Percentiles rank a stretch among this genome's conserved stretches.
Evolutionary conservation across 2,888 invertebrate genomes (phyloP).

Genomic region (Nipponacmea schrenckii): DNA sequence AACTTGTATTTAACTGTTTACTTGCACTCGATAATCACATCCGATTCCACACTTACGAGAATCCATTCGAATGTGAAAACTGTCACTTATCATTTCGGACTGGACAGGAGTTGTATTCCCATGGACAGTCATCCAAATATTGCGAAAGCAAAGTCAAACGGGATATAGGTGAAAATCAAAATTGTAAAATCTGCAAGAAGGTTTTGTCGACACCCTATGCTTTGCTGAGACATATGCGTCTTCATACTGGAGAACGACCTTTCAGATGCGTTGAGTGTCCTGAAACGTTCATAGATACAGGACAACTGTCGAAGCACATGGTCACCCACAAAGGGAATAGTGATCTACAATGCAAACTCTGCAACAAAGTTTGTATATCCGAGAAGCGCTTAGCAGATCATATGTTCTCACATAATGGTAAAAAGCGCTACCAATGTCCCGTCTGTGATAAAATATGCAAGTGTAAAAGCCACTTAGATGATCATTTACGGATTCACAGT

Average conservation of each 20-base stretch:
- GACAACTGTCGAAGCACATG: background rate
- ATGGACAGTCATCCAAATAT: no score
- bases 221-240: background rate
- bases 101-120: no score
- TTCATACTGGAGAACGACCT: background rate
- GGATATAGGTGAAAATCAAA: no score
- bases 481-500: background rate
- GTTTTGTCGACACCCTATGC: background rate
- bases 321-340: background rate
- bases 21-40: background rate
- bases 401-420: background rate
- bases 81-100: background rate
- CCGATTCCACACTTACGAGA: background rate
- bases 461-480: slow-evolving; percentile 2
- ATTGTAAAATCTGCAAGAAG: background rate
- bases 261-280: background rate
- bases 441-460: background rate
- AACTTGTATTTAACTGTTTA: background rate
- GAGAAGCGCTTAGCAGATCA: background rate
- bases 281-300: background rate
- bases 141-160: no score
- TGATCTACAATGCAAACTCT: background rate
- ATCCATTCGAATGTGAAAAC: background rate
- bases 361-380: background rate
- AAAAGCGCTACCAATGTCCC: background rate